Evolutionary conservation across 92 coral and sea anemone genomes (phyloP).

Genomic region (Pocillopora grandis): DNA sequence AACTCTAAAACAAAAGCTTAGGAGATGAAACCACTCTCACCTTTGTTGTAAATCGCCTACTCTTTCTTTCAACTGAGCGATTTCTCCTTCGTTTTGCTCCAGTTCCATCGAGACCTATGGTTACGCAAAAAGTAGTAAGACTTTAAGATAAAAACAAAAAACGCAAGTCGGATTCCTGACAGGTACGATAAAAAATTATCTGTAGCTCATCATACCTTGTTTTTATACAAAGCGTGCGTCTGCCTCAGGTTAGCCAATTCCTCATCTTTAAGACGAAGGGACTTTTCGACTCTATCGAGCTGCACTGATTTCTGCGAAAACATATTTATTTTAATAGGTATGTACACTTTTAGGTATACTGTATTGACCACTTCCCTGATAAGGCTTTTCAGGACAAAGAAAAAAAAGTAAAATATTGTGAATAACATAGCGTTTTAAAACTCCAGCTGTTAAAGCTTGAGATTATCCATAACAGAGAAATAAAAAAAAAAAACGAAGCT

Average conservation of each 20-base stretch:
- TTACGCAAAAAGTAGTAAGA: background rate
- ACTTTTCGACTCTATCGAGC: slow-evolving; percentile 81
- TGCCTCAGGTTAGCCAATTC: slow-evolving; percentile 83
- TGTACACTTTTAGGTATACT: too few species aligned
- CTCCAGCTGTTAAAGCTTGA: too few species aligned
- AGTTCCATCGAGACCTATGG: slow-evolving; percentile 67
- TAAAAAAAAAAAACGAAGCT: too few species aligned
- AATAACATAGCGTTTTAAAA: too few species aligned
- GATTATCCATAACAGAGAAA: too few species aligned
- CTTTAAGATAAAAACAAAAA: background rate
- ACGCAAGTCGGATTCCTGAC: background rate
- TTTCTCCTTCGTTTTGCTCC: slow-evolving; percentile 75
- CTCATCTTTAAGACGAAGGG: slow-evolving; percentile 62
- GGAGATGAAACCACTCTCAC: slow-evolving; percentile 31
- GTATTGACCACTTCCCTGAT: too few species aligned
- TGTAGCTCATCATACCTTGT: slow-evolving; percentile 58
- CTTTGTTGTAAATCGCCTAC: slow-evolving; percentile 79
- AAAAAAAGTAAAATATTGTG: too few species aligned
- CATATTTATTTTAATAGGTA: too few species aligned
- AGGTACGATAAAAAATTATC: background rate
- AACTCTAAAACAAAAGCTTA: too few species aligned
- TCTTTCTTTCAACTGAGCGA: slow-evolving; percentile 67
- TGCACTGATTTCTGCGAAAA: slow-evolving; percentile 81
- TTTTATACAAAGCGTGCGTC: slow-evolving; percentile 79
- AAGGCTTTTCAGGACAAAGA: too few species aligned